Conservation (phyloP, 1,140 invertebrate species). For the Elymnias hypermnestra region DNA sequence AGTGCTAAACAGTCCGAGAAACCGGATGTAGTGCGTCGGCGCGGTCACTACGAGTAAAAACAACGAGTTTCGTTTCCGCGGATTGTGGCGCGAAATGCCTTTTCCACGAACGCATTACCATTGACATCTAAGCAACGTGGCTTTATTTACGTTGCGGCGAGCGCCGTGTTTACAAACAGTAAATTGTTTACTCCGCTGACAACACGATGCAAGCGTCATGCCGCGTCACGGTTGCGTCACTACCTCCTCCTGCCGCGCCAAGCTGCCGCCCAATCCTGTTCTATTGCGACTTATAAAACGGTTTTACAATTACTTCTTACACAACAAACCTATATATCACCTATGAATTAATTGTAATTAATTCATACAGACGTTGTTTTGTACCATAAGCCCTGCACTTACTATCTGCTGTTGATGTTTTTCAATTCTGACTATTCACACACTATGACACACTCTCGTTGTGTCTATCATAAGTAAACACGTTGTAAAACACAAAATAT, state of each 20-base stretch:
- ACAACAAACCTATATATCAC: constrained; percentile 15
- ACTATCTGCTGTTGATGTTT: no score
- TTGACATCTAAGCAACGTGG: constrained; percentile 53
- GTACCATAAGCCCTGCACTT: no score
- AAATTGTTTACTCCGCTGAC: constrained; percentile 54
- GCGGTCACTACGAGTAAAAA: no score
- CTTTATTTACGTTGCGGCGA: constrained; percentile 51
- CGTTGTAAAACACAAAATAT: no score
- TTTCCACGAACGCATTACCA: constrained; percentile 24
- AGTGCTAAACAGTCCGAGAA: no score
- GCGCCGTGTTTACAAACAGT: constrained; percentile 63
- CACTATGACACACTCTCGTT: no score
- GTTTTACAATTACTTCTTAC: constrained; percentile 14
- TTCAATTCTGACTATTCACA: no score
- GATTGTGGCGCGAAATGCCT: background rate
- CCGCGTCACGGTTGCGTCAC: constrained; percentile 45
- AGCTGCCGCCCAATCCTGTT: constrained; percentile 44
- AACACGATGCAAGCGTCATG: constrained; percentile 42
- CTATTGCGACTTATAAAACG: constrained; percentile 48
- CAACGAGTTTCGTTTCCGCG: background rate
- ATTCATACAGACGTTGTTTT: constrained; percentile 3
- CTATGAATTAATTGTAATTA: constrained; percentile 4
- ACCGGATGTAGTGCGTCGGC: no score
- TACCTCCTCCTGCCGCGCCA: constrained; percentile 29
- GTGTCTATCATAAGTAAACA: no score